phyloP scores from a whole-genome alignment of 2,797 vertebrate genomes.

The Podargus strigoides region DNA sequence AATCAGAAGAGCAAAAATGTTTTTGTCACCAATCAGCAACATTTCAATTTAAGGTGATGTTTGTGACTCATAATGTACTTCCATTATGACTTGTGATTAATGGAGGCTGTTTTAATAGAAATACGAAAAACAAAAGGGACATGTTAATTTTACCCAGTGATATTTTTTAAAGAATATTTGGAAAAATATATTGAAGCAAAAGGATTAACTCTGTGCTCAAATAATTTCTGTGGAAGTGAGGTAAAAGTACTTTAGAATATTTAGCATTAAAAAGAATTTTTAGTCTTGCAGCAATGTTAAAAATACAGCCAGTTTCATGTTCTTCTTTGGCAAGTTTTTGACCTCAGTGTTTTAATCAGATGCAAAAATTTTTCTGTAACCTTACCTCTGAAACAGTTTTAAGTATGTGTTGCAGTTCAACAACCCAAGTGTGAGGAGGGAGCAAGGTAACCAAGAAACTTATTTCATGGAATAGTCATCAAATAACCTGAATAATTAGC shows the following conservation, averaged over 20 bases:
- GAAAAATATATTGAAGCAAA: conserved; percentile 11
- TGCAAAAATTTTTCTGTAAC: neutral
- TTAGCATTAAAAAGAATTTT: conserved; percentile 43
- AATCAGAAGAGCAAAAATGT: conserved; percentile 17
- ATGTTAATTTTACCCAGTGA: neutral
- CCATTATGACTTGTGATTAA: neutral
- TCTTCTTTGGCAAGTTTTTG: neutral
- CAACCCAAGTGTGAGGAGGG: neutral
- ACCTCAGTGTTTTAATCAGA: neutral
- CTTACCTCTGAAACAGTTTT: neutral
- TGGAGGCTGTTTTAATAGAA: conserved; percentile 3
- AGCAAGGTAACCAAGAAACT: neutral
- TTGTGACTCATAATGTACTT: neutral
- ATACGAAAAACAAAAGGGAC: conserved; percentile 20
- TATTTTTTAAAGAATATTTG: neutral
- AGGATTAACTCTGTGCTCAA: neutral
- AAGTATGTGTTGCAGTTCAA: neutral
- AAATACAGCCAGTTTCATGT: conserved; percentile 11
- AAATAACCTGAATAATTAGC: neutral
- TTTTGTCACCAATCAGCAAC: neutral
- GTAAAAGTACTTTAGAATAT: conserved; percentile 13
- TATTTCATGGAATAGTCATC: neutral
- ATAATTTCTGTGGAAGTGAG: conserved; percentile 31
- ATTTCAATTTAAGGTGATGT: conserved; percentile 27
- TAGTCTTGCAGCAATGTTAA: conserved; percentile 1